A percentile compares a stretch with the other conserved stretches of the same genome.
phyloP scores from a whole-genome alignment of 2,113 vertebrate species.

The Abramis brama region DNA sequence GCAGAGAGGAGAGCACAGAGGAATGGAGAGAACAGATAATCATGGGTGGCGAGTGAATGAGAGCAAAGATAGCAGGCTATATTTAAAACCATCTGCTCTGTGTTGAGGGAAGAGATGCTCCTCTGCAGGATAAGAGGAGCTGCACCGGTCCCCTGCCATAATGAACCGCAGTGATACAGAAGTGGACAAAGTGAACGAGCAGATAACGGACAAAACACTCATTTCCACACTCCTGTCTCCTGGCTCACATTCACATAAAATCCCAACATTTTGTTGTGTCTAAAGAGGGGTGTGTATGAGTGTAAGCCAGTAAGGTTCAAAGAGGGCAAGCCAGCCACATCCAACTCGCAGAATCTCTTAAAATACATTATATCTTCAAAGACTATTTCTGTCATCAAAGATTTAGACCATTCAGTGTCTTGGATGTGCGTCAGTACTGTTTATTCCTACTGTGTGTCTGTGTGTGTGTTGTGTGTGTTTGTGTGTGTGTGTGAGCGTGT shows the following conservation, averaged over 20 bases:
- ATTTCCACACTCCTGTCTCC: neutral
- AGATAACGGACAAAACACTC: neutral
- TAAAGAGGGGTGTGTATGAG: no score
- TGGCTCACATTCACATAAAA: neutral
- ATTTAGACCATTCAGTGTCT: neutral
- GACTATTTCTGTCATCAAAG: neutral
- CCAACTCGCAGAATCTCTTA: neutral
- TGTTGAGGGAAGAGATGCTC: constrained; percentile 66
- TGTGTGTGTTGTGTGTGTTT: constrained; percentile 51
- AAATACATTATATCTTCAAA: no score
- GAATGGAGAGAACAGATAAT: constrained; percentile 45
- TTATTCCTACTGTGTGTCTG: constrained; percentile 17
- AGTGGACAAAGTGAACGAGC: neutral
- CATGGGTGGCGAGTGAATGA: constrained; percentile 45
- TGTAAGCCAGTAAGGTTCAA: neutral
- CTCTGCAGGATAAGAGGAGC: constrained; percentile 39
- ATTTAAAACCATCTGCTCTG: constrained; percentile 74
- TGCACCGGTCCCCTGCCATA: neutral
- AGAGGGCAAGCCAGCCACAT: neutral
- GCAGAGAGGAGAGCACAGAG: no score
- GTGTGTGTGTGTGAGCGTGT: no score
- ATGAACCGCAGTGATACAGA: neutral
- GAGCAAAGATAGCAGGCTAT: constrained; percentile 67
- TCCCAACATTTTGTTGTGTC: no score
- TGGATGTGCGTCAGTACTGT: neutral